A percentile compares a stretch with the other conserved stretches of the same genome.
Evolutionary conservation across 2,113 vertebrate genomes (phyloP).

Genomic region (Poeciliopsis turrubarensis): DNA sequence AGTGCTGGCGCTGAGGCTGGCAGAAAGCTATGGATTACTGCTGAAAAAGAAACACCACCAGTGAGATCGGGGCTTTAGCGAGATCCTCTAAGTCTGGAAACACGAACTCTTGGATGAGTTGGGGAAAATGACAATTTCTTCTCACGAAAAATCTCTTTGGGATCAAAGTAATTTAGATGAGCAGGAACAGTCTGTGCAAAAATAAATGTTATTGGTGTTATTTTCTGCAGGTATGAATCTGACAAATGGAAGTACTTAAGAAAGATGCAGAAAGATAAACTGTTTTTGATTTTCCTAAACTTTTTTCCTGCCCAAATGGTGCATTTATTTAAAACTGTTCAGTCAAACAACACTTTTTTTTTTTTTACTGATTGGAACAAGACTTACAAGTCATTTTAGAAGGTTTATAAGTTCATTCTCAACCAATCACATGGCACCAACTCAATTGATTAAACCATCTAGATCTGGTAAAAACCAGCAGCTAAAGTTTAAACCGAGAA

Average conservation of each 20-base stretch:
- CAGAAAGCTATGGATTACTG: conserved; percentile 27
- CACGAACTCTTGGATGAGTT: conserved; percentile 22
- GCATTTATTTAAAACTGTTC: too few relatives aligned
- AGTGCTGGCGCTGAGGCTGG: conserved; percentile 42
- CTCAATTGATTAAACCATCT: too few relatives aligned
- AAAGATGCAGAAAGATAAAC: background rate
- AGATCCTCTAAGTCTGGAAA: conserved; percentile 31
- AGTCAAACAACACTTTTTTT: too few relatives aligned
- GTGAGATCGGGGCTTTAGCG: conserved; percentile 15
- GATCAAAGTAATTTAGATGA: conserved; percentile 3
- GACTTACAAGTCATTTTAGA: too few relatives aligned
- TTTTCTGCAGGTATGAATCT: background rate
- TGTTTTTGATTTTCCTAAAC: background rate
- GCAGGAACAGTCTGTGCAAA: background rate
- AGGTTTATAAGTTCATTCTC: too few relatives aligned
- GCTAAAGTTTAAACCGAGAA: too few relatives aligned
- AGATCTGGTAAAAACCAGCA: too few relatives aligned
- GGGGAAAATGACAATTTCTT: background rate
- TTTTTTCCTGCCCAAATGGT: too few relatives aligned
- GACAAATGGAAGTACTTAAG: conserved; percentile 2
- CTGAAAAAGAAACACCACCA: conserved; percentile 34
- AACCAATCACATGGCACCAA: too few relatives aligned
- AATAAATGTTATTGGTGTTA: background rate
- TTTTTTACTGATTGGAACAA: too few relatives aligned
- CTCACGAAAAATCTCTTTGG: background rate